A percentile compares a stretch with the other conserved stretches of the same genome.
Evolutionary conservation across 2,888 invertebrate species (phyloP).

Genomic region (Tuta absoluta): DNA sequence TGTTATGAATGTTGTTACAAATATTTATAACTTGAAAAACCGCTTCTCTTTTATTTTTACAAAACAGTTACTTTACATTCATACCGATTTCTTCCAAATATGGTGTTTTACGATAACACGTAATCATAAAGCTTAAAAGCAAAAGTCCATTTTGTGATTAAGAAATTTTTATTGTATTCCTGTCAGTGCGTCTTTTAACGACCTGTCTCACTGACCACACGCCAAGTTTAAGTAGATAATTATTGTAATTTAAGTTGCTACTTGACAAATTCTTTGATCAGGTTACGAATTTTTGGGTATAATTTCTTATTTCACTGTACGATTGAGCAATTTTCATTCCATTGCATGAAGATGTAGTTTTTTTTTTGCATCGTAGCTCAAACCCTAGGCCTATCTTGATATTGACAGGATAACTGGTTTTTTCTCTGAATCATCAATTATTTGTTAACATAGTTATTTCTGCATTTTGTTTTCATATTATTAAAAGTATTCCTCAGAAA

Average conservation of each 20-base stretch:
- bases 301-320: conserved; percentile 1
- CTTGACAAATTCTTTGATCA: conserved; percentile 15
- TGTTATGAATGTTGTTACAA: conserved; percentile 28
- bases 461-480: background rate
- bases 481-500: background rate
- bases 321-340: conserved; percentile 14
- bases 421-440: no score
- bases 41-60: background rate
- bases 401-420: no score
- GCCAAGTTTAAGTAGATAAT: conserved; percentile 14
- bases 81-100: background rate
- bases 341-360: no score
- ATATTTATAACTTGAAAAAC: background rate
- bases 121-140: conserved; percentile 2
- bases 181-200: conserved; percentile 9
- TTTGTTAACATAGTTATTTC: no score
- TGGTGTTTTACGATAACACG: background rate
- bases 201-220: background rate
- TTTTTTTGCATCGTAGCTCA: no score
- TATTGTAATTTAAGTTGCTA: conserved; percentile 17
- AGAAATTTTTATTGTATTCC: background rate
- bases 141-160: conserved; percentile 27
- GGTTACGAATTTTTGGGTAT: background rate
- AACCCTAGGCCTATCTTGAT: no score
- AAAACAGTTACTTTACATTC: background rate